Percentiles rank a stretch among this genome's conserved stretches.
phyloP scores from a whole-genome alignment of 2,797 vertebrate genomes.

The Microctenopoma lineatum region DNA sequence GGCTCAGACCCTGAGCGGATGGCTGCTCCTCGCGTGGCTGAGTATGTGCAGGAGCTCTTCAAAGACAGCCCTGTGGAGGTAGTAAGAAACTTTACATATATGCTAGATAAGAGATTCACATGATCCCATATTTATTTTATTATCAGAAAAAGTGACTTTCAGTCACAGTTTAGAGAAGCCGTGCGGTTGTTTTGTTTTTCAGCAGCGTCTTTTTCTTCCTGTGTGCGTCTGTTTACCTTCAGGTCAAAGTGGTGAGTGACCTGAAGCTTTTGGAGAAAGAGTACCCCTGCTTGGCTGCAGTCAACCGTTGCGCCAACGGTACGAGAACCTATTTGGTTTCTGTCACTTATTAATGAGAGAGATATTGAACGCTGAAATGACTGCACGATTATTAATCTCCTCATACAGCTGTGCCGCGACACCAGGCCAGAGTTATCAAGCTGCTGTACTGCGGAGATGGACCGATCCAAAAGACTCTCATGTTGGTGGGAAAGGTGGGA shows the following conservation, averaged over 20 bases:
- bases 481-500: slow-evolving; percentile 87
- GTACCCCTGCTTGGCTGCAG: slow-evolving; percentile 87
- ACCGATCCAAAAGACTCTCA: slow-evolving; percentile 78
- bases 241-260: slow-evolving; percentile 83
- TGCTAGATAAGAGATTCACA: background rate
- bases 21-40: slow-evolving; percentile 83
- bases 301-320: slow-evolving; percentile 87
- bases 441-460: slow-evolving; percentile 84
- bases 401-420: slow-evolving; percentile 80
- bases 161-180: no score
- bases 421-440: slow-evolving; percentile 85
- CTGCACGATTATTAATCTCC: background rate
- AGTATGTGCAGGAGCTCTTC: slow-evolving; percentile 81
- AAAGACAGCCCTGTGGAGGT: slow-evolving; percentile 81
- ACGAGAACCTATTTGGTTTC: slow-evolving; percentile 27
- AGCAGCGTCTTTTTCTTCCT: background rate
- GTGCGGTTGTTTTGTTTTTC: no score
- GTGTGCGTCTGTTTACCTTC: slow-evolving; percentile 17
- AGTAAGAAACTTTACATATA: background rate
- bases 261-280: slow-evolving; percentile 77
- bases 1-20: slow-evolving; percentile 88
- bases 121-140: background rate
- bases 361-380: background rate
- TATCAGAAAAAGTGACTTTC: background rate
- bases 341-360: background rate